Base-by-base conservation (phyloP, 2,113 vertebrate genomes). In the Terrapene triunguis region DNA sequence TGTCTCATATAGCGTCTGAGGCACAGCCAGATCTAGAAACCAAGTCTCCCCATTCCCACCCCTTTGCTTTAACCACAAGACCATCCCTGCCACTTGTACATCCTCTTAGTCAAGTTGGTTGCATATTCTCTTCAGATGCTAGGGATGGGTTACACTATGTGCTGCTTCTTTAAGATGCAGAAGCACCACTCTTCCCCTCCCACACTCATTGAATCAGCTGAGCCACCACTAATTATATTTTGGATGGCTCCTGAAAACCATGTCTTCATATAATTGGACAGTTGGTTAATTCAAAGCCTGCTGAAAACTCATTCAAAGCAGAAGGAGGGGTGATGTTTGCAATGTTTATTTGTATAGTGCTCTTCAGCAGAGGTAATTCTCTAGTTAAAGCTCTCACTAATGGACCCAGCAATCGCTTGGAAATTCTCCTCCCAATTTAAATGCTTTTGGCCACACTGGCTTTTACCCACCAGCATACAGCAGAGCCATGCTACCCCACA, bases 261-360 rank as follows among this genome's bases (percentile, higher is more conserved):
- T 83, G 84, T 91, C 91, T 96, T 85, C 84, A 82, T 74, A 85
- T 96, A 80, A 94, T 72, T 95, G 95, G 88, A 85, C 24, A 87
- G 95, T 51, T 87, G 82, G 85, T 95, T 93, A 84, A 94, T 95
- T 96, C 88, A 84, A 94, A 94, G 89, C 72, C 95, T 96, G 94
- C 94, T 95, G 93, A 92, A 94, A 96, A 12, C 95, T 90, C 89
- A 93, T 62, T 95, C 90, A 80, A 53, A 80, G 87, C 42, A 0
- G 2, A 82, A 89, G 90, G 87, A 95, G 93, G 92, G 93, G 90
- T 96, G 93, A 92, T 88, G 95, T 89, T 79, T 10, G 89, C 76
- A 82, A 78, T n/a, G 88, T 93, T 96, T 95, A 54, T 96, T 94
- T 94, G 94, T 50, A 78, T 82, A 48, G 82, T 21, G 47, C 76